These are phyloP conservation scores for Hyla sarda DNA, from an alignment of 2,113 vertebrate species.

Conservation along the genomic window DNA sequence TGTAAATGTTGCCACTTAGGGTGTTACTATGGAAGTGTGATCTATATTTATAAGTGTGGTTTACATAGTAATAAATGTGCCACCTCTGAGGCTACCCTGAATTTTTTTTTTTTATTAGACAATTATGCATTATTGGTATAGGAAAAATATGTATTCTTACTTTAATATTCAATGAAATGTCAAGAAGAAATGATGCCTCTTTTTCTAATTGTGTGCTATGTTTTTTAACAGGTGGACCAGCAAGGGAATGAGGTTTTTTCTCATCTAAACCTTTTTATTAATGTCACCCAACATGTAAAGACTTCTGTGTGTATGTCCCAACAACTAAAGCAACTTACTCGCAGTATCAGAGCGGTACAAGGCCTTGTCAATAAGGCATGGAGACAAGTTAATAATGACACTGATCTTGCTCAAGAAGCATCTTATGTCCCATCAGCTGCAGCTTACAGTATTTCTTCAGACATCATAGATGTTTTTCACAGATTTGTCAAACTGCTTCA, in stretches of 20 bases:
- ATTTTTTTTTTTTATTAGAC: too few species aligned
- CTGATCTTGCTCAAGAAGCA: neutral
- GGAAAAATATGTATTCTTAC: too few species aligned
- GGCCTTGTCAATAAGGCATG: conserved; percentile 36
- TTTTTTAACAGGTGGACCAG: conserved; percentile 6
- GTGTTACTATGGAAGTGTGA: too few species aligned
- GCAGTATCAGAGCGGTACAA: conserved; percentile 9
- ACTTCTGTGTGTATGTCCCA: neutral
- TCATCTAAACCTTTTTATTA: conserved; percentile 22
- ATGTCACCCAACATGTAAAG: conserved; percentile 35
- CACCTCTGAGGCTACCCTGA: too few species aligned
- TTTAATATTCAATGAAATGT: too few species aligned
- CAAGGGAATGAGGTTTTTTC: conserved; percentile 29
- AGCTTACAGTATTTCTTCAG: conserved; percentile 9
- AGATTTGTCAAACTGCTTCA: conserved; percentile 45
- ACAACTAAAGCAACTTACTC: conserved; percentile 4
- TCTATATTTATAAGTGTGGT: too few species aligned
- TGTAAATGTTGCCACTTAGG: too few species aligned
- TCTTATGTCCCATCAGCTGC: neutral
- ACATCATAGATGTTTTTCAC: conserved; percentile 37
- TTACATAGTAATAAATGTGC: too few species aligned
- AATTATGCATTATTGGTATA: too few species aligned
- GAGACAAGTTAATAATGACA: conserved; percentile 7
- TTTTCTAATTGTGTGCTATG: neutral
- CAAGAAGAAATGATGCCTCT: neutral